Conservation (phyloP, 2,113 vertebrate genomes). For the Syngnathus floridae region DNA sequence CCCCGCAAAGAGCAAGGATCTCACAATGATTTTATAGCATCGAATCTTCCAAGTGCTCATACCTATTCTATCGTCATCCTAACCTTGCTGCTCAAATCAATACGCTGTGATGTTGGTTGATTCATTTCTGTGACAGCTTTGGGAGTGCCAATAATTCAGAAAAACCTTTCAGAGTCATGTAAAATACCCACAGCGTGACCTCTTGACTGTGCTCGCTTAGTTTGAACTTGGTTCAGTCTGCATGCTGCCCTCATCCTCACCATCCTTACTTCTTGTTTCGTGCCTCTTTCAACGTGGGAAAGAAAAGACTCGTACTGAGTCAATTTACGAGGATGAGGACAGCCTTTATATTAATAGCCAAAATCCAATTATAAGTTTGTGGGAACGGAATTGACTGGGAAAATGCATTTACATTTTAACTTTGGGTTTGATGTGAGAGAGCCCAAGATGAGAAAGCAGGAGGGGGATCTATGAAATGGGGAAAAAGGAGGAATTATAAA, state of each 20-base stretch:
- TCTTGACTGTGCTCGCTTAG: conserved; percentile 14
- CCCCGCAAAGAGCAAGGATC: neutral
- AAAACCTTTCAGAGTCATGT: neutral
- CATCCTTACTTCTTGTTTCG: conserved; percentile 8
- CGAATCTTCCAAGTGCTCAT: neutral
- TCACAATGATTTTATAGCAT: neutral
- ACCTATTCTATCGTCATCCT: neutral
- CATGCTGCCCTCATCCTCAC: conserved; percentile 71
- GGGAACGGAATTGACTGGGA: conserved; percentile 47
- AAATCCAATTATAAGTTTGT: conserved; percentile 73
- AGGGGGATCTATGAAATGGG: conserved; percentile 26
- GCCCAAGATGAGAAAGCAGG: conserved; percentile 46
- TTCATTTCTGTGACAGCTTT: neutral
- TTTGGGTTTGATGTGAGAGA: conserved; percentile 66
- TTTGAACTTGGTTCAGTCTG: conserved; percentile 82
- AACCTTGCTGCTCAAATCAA: neutral
- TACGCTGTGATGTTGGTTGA: neutral
- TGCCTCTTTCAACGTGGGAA: conserved; percentile 10
- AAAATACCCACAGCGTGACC: neutral
- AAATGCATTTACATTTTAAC: conserved; percentile 64
- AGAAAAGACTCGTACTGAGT: conserved; percentile 38
- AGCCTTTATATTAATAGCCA: conserved; percentile 59
- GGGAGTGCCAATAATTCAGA: neutral
- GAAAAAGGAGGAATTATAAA: conserved; percentile 25
- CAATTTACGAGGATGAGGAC: conserved; percentile 55